Base-by-base conservation (phyloP, 2,113 vertebrate genomes). In the Hippocampus guttulatus region DNA sequence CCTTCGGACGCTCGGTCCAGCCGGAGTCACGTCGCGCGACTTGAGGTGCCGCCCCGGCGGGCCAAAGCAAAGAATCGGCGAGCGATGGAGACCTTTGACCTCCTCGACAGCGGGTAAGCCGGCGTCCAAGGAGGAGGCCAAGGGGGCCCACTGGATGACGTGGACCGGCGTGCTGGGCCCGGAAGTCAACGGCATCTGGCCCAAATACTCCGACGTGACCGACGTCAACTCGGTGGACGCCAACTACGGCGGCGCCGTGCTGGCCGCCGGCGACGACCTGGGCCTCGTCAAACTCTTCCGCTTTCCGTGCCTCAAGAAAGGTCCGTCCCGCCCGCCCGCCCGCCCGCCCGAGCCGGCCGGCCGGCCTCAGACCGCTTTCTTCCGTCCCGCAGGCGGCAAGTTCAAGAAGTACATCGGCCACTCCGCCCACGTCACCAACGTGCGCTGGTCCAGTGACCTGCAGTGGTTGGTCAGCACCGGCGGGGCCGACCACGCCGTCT, bases 281-380 rank as follows among this genome's bases (percentile, higher is more conserved):
- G 97, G 97, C 12, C 91, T 98, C 0, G 93, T 99, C 81, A 97
- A 95, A 71, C 91, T 99, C 72, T 95, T 96, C 82, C 88, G 94
- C 72, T 99, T 99, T 90, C 97, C 97, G 0, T 96, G 95, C 81
- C 84, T 96, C n/a, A 97, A 95, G 81, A 97, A 96, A 96, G 96
- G 97, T 97, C 81, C 11, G 78, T 14, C 6, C n/a, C 30, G 0
- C 27, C 27, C 27, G 27, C 27, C 27, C 27, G 2, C 27, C 27
- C 27, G 27, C 27, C 27, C 2, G 27, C 2, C 27, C 27, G 25
- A 27, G 2, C 25, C 25, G 25, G 25, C 25, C 25, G 18, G 18
- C 51, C 51, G 25, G 27, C 27, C 15, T 51, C 3, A 0, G 23
- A 38, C 7, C 9, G 43, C 16, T 8, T 62, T 27, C 27, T 68